Base-by-base conservation (phyloP, 2,888 invertebrate genomes). In the Apamea sordens region DNA sequence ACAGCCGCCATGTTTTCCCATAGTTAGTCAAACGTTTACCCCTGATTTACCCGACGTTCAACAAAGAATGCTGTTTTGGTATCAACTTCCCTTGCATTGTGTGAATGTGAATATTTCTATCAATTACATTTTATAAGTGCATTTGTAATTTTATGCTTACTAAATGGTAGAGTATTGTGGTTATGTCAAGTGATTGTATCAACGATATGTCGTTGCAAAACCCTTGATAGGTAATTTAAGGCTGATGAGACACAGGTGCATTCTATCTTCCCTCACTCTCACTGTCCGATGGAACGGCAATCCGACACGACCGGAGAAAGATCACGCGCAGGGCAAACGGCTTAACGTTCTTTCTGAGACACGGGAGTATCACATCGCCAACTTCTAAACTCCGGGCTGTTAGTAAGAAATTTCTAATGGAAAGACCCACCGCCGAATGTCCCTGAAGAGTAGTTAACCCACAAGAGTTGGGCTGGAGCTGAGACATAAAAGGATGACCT, bases 1-100 rank as follows among this genome's bases (percentile, higher is more conserved):
- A 83, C 70, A 44, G 76, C 64, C 70, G 77, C 74, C 76, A 79
- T 90, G 64, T 91, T 92, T 93, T 93, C 92, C 92, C 93, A 91
- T 90, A 90, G 89, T 92, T 92, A 92, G 77, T 68, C 76, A 85
- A 72, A 83, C 76, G 6, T 36, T 36, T 36, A 36, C 36, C 36
- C 5, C 36, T 36, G 36, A 79, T 73, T 72, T 79, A 80, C 80
- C 72, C 67, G 44, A 2, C 24, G 64, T 82, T 83, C 80, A 79
- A 64, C 64, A 87, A 88, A 88, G 87, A 89, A 91, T 91, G 85
- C 87, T 90, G 91, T 90, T 91, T 89, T 88, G 82, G 80, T 88
- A 88, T 89, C 86, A 81, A 90, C 89, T 91, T 92, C 91, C 92
- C 81, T 83, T 79, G 83, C 69, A 79, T 78, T 89, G 88, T 90